These are phyloP conservation scores for Thalassophryne amazonica DNA, from an alignment of 2,797 vertebrate genomes.

Conservation along the genomic window DNA sequence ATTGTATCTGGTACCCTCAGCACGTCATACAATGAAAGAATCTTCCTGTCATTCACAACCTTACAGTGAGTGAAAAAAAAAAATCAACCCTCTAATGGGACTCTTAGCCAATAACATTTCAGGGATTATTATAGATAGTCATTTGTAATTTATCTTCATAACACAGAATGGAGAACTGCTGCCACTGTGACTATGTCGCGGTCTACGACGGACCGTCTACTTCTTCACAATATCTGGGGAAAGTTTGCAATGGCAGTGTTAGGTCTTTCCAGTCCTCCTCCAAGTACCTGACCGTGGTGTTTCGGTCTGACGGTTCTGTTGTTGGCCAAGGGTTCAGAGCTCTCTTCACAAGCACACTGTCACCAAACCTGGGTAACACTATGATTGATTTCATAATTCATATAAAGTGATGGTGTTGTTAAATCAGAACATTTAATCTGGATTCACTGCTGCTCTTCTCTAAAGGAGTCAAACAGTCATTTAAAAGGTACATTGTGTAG, in stretches of 20 bases:
- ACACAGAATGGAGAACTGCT: constrained; percentile 77
- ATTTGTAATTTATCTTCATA: not conserved
- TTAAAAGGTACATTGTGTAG: too few relatives aligned
- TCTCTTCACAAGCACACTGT: constrained; percentile 63
- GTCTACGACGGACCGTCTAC: constrained; percentile 74
- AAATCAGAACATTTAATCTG: not conserved
- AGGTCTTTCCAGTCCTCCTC: constrained; percentile 77
- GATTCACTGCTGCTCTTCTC: too few relatives aligned
- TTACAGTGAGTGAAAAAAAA: constrained; percentile 75
- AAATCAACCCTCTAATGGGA: too few relatives aligned
- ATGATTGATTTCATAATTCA: not conserved
- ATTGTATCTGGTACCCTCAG: constrained; percentile 81
- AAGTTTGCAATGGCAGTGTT: constrained; percentile 56
- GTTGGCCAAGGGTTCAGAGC: constrained; percentile 77
- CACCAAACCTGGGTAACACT: constrained; percentile 51
- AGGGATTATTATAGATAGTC: too few relatives aligned
- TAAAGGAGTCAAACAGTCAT: too few relatives aligned
- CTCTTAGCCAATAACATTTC: too few relatives aligned
- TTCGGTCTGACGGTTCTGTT: constrained; percentile 68
- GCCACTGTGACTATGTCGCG: constrained; percentile 76
- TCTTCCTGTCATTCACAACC: constrained; percentile 71
- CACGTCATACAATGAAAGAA: constrained; percentile 49
- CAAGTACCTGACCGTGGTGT: constrained; percentile 77
- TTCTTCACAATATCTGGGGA: constrained; percentile 52
- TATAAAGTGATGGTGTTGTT: not conserved